Base-by-base conservation (phyloP, 2,113 vertebrate genomes). In the Telmatochromis brichardi region DNA sequence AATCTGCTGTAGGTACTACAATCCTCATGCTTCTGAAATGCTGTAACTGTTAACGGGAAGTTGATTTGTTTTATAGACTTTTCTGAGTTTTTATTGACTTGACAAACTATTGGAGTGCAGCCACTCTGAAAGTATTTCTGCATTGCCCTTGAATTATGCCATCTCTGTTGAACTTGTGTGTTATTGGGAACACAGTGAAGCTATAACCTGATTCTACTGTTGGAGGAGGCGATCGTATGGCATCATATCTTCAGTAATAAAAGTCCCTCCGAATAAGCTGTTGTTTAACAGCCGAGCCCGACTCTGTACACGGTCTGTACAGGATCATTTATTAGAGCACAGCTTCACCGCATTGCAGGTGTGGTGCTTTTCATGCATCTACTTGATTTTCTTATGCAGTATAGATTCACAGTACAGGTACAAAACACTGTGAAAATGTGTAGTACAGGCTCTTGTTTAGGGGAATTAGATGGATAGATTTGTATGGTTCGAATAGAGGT, bases 261-360 rank as follows among this genome's bases (percentile, higher is more conserved):
- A 93, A 89, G 53, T 63, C 83, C 33, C 68, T 82, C 84, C 17
- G 82, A 73, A 65, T 83, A 85, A 81, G 81, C 68, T 60, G 78
- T 55, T n/a, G 33, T 65, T 79, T 31, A 91, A 53, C 81, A 85
- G 76, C 84, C 54, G 26, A 26, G 68, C 58, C 60, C 58, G 63
- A 80, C 83, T 79, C 80, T 53, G 83, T 85, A 40, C 54, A 53
- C 51, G 1, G 71, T 58, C 80, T 63, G 78, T 71, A 65, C 60
- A 42, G 86, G 87, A 85, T 92, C 87, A 82, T 95, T 94, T 93
- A 91, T 92, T 91, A 89, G 84, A 81, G 50, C 82, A 17, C 28
- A 47, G 80, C 60, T 88, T 91, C 55, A 63, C 88, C 26, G 92
- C 92, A 92, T 85, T 91, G 90, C 92, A 89, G 88, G 73, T 90